Evolutionary conservation across 2,888 invertebrate genomes (phyloP).

Genomic region (Clusia tigrina): DNA sequence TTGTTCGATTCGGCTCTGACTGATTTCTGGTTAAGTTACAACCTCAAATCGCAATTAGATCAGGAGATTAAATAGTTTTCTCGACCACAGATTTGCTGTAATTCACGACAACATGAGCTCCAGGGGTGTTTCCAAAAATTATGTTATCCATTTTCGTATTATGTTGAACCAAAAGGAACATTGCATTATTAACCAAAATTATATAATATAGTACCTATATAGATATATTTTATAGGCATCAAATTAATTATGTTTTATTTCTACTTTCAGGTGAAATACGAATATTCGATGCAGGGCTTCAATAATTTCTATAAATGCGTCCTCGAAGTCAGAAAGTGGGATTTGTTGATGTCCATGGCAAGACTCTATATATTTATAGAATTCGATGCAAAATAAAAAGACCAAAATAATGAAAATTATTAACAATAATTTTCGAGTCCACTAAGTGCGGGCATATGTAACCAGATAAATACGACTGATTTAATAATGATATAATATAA

Average conservation of each 20-base stretch:
- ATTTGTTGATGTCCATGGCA: conserved; percentile 58
- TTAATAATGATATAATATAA: conserved; percentile 24
- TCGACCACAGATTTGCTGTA: no score
- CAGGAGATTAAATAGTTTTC: no score
- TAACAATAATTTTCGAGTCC: conserved; percentile 30
- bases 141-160: no score
- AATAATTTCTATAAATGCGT: conserved; percentile 58
- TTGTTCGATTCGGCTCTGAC: no score
- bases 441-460: conserved; percentile 17
- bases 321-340: conserved; percentile 57
- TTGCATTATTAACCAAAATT: no score
- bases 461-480: conserved; percentile 24
- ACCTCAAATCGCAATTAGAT: no score
- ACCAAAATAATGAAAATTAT: conserved; percentile 27
- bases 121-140: no score
- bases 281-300: conserved; percentile 40
- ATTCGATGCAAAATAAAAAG: conserved; percentile 60
- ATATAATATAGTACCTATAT: no score
- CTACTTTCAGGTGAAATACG: conserved; percentile 34
- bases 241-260: conserved; percentile 18
- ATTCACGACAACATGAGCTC: no score
- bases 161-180: no score
- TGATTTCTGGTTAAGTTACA: no score
- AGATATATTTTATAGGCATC: no score
- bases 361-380: conserved; percentile 57